Percentiles rank a stretch among this genome's conserved stretches.
Conservation (phyloP, 2,113 vertebrate species). For the Oncorhynchus mykiss region DNA sequence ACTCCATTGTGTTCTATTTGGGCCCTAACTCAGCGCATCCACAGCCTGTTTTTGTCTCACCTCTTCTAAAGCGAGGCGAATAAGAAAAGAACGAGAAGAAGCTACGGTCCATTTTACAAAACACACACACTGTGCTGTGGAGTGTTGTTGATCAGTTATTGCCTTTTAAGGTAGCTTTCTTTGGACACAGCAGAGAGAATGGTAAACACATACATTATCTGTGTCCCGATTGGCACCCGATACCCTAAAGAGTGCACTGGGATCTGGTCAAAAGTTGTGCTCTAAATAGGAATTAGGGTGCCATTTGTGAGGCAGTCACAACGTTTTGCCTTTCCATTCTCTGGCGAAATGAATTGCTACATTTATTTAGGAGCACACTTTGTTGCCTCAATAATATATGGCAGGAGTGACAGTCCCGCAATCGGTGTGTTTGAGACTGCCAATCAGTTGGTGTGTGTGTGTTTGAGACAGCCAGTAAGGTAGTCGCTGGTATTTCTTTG, state of each 20-base stretch:
- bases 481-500: background rate
- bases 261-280: no score
- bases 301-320: background rate
- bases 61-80: slow-evolving; percentile 55
- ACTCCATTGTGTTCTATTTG: slow-evolving; percentile 52
- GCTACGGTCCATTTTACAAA: slow-evolving; percentile 58
- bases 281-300: no score
- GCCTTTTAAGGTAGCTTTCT: slow-evolving; percentile 44
- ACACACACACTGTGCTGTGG: slow-evolving; percentile 24
- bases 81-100: slow-evolving; percentile 44
- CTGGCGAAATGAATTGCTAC: slow-evolving; percentile 26
- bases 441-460: slow-evolving; percentile 10
- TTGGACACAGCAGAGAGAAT: slow-evolving; percentile 15
- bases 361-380: slow-evolving; percentile 28
- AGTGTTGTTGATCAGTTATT: slow-evolving; percentile 44
- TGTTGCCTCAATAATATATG: slow-evolving; percentile 26
- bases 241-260: no score
- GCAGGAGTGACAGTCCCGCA: background rate
- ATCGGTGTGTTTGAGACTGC: background rate
- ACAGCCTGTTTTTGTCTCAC: slow-evolving; percentile 46
- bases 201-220: slow-evolving; percentile 10
- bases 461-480: no score
- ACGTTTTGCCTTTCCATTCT: slow-evolving; percentile 6
- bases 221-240: no score
- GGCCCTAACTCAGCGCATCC: slow-evolving; percentile 39